Evolutionary conservation across 1,140 invertebrate species (phyloP), one percentile per base, ranked within the genome.

Genomic region (Zaprionus ghesquierei): DNA sequence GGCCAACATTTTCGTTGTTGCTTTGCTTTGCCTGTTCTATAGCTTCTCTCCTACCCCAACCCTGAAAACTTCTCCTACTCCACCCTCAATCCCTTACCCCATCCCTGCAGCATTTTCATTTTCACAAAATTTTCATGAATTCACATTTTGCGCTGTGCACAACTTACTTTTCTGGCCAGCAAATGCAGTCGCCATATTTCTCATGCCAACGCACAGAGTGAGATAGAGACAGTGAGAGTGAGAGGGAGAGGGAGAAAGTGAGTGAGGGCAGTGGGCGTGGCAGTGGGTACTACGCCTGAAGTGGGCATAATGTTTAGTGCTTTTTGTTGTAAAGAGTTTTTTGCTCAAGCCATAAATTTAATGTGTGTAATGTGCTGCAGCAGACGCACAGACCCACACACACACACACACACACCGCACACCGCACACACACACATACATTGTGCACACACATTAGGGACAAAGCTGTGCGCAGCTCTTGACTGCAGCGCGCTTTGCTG

Each of bases 281-380:
- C n/a, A 8, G 54, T 5, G 58, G 33, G 54, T 18, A 46, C 64
- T 53, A 66, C 49, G 60, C 59, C 62, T 65, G 68, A 64, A 75
- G 64, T 81, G 81, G 79, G 75, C 75, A 81, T 86, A 86, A 81
- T 86, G 81, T 79, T 87, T 86, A 86, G 82, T 87, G 82, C 82
- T 80, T 87, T 86, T 86, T 79, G 79, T 79, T 86, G 82, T 86
- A 79, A 86, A 86, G 75, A 86, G 71, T 78, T 81, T 78, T 86
- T 71, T 69, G 64, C 46, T 81, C 49, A 50, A 78, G 71, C 64
- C 82, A 86, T 86, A 86, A 86, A 86, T 86, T 79, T 86, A 79
- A 81, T 82, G 71, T 73, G 81, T 78, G 80, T 76, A 79, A 77
- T 84, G 81, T 72, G 71, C 63, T 84, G 81, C 74, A 70, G 69